A percentile compares a stretch with the other conserved stretches of the same genome.
Conservation (phyloP, 2,797 vertebrate species). For the Pyrocephalus nanus region DNA sequence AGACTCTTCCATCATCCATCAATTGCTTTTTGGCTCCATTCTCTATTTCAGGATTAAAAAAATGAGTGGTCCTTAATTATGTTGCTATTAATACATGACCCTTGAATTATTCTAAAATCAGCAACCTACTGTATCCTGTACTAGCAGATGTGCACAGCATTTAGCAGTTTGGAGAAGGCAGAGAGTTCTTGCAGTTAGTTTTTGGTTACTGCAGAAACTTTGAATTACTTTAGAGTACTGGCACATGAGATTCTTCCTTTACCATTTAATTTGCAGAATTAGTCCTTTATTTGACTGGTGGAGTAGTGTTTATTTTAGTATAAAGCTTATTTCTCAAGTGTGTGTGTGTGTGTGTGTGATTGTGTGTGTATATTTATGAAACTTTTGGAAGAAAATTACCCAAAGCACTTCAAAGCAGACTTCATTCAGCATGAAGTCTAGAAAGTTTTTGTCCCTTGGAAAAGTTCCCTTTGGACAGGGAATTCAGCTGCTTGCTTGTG, state of each 20-base stretch:
- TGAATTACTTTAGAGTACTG: not conserved
- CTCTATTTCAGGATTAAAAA: not conserved
- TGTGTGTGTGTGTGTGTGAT: not conserved
- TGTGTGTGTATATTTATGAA: not conserved
- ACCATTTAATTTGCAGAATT: not conserved
- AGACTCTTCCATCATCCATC: not conserved
- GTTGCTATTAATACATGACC: not conserved
- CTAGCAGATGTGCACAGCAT: not conserved
- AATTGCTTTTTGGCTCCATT: not conserved
- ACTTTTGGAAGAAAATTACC: not conserved
- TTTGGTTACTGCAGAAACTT: not conserved
- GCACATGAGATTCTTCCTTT: not conserved
- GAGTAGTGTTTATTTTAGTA: not conserved
- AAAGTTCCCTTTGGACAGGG: not conserved
- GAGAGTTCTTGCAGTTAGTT: not conserved
- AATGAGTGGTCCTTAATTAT: not conserved
- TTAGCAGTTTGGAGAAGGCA: not conserved
- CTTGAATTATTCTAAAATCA: not conserved
- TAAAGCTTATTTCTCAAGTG: not conserved
- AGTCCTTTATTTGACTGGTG: not conserved
- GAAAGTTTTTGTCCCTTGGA: not conserved
- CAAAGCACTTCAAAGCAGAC: not conserved
- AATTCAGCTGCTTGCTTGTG: not conserved
- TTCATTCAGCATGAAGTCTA: not conserved
- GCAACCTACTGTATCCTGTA: conserved; percentile 9